These are phyloP conservation scores for Amphipoea oculea DNA, from an alignment of 2,888 invertebrate genomes.

Conservation along the genomic window DNA sequence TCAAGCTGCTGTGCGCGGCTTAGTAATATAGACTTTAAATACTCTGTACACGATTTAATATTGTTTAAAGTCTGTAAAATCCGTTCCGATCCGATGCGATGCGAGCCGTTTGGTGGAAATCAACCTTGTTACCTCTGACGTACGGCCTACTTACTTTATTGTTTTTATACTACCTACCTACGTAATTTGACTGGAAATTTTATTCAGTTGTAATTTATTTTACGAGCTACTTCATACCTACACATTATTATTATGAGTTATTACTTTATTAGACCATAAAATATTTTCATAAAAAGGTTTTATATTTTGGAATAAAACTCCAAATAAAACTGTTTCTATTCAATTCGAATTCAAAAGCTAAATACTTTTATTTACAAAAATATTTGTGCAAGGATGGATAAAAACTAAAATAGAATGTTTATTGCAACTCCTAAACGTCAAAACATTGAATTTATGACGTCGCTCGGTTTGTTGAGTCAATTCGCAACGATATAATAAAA, in stretches of 20 bases:
- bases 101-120: no score
- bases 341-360: background rate
- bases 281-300: background rate
- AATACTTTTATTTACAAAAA: conserved; percentile 4
- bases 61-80: no score
- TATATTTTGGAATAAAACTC: background rate
- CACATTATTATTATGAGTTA: conserved; percentile 1
- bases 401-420: conserved; percentile 24
- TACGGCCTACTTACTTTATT: background rate
- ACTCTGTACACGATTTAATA: no score
- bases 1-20: no score
- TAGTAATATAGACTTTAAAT: no score
- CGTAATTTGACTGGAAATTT: background rate
- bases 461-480: conserved; percentile 31
- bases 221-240: background rate
- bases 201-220: conserved; percentile 1
- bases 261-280: background rate
- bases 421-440: conserved; percentile 39
- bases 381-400: conserved; percentile 22
- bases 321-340: conserved; percentile 4
- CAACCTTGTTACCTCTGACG: background rate
- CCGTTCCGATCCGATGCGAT: no score
- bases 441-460: conserved; percentile 41
- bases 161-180: background rate
- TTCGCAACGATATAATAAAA: conserved; percentile 42